Evolutionary conservation across 2,113 vertebrate genomes (phyloP).

Genomic region (Sardina pilchardus): DNA sequence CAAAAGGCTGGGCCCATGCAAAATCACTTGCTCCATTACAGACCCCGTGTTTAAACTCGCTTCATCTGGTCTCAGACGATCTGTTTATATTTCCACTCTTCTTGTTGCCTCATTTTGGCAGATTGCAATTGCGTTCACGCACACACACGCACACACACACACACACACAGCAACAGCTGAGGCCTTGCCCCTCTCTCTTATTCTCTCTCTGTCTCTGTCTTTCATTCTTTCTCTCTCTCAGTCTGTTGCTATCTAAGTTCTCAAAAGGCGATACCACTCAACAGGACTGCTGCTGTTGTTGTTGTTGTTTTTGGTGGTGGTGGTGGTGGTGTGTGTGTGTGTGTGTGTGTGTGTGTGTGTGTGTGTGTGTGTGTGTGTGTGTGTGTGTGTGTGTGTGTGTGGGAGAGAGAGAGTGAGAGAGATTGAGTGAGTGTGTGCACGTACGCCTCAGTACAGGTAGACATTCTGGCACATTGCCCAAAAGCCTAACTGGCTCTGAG

Average conservation of each 20-base stretch:
- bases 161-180: constrained; percentile 30
- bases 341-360: background rate
- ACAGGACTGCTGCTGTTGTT: background rate
- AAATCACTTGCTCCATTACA: constrained; percentile 75
- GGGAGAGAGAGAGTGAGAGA: background rate
- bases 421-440: background rate
- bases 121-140: constrained; percentile 48
- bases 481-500: background rate
- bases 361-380: background rate
- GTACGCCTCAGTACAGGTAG: background rate
- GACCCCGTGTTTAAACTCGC: constrained; percentile 65
- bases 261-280: background rate
- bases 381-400: background rate
- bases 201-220: background rate
- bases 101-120: constrained; percentile 48
- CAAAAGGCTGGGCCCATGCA: constrained; percentile 65
- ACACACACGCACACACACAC: constrained; percentile 23
- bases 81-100: constrained; percentile 72
- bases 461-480: background rate
- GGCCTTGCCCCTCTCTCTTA: constrained; percentile 27
- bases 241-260: background rate
- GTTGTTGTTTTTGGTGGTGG: background rate
- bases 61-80: constrained; percentile 60
- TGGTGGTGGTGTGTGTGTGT: background rate
- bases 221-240: background rate